Evolutionary conservation across 1,140 invertebrate species (phyloP).

Genomic region (Triops longicaudatus): DNA sequence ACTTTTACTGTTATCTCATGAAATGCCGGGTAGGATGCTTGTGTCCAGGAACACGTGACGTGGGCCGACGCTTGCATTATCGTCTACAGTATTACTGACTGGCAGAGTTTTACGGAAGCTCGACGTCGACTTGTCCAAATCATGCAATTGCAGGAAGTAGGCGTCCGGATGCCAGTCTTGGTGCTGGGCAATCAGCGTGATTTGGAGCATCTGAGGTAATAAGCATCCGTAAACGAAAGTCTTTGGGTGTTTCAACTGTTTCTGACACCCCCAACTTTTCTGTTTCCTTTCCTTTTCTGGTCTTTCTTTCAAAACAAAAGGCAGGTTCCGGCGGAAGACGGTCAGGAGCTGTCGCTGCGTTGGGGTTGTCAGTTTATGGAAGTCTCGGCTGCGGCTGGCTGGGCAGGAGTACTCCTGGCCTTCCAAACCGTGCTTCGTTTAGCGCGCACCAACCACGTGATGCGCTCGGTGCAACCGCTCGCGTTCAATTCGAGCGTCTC

Average conservation of each 20-base stretch:
- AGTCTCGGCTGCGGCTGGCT: constrained; percentile 72
- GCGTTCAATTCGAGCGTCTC: neutral
- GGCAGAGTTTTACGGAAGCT: constrained; percentile 62
- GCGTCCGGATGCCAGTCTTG: constrained; percentile 45
- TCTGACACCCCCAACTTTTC: constrained; percentile 23
- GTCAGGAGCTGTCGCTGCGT: constrained; percentile 64
- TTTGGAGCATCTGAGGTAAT: constrained; percentile 67
- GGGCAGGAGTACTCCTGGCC: constrained; percentile 62
- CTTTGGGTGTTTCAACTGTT: constrained; percentile 33
- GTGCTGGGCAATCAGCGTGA: constrained; percentile 73
- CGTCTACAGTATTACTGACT: constrained; percentile 70
- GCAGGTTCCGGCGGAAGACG: constrained; percentile 66
- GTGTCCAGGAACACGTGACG: constrained; percentile 61
- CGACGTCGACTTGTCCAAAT: constrained; percentile 61
- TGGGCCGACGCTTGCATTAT: constrained; percentile 78
- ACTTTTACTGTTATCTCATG: no score
- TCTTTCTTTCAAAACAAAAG: constrained; percentile 41
- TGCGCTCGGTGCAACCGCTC: neutral
- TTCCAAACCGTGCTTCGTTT: constrained; percentile 57
- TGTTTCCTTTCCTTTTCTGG: constrained; percentile 33
- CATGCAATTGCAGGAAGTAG: constrained; percentile 41
- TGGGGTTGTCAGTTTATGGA: constrained; percentile 77
- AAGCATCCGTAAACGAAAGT: no score
- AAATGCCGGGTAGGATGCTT: constrained; percentile 43
- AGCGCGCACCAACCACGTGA: neutral